Evolutionary conservation across 2,797 vertebrate genomes (phyloP), one percentile per base, ranked within the genome.

Genomic region (Myripristis jacobus): DNA sequence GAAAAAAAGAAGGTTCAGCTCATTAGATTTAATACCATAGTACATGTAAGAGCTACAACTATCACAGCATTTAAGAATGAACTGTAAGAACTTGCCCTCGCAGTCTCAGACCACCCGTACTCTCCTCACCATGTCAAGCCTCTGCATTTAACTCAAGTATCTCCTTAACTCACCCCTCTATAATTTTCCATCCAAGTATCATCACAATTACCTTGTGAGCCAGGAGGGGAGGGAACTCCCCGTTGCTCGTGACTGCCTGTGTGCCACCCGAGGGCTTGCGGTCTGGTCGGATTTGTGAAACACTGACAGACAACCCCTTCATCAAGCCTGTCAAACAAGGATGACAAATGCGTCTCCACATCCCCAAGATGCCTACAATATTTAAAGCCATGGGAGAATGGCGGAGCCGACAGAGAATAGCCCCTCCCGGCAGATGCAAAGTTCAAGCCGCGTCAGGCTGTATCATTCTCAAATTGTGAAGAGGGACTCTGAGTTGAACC

Each of bases 331-430:
- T 92, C 92, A 93, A 92, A 91, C 84, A 82, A 59, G 75, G 85
- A 90, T 93, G 92, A 93, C 92, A 92, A 94, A 93, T 92, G 91
- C 46, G 62, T 90, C 90, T 90, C 91, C 87, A 82, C 91, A 88
- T 91, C 89, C 88, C 91, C 82, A 74, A 87, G 85, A 92, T 90
- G 88, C 89, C 88, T 89, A 86, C 83, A 89, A 90, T 92, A 90
- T 93, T 93, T 91, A 91, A 91, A 89, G 78, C 85, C 88, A 86
- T 83, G 84, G 90, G 90, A 88, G 89, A 90, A 87, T 72, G 80
- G 85, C 31, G 69, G 80, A 80, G 80, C 66, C 81, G 77, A 81
- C 76, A 84, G 83, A 87, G 89, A 90, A 85, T 85, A 86, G 88
- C 79, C 83, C 79, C 81, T 85, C 81, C 79, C 82, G 85, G 86